Evolutionary conservation across 2,888 invertebrate species (phyloP).

Genomic region (Reticulitermes lucifugus): DNA sequence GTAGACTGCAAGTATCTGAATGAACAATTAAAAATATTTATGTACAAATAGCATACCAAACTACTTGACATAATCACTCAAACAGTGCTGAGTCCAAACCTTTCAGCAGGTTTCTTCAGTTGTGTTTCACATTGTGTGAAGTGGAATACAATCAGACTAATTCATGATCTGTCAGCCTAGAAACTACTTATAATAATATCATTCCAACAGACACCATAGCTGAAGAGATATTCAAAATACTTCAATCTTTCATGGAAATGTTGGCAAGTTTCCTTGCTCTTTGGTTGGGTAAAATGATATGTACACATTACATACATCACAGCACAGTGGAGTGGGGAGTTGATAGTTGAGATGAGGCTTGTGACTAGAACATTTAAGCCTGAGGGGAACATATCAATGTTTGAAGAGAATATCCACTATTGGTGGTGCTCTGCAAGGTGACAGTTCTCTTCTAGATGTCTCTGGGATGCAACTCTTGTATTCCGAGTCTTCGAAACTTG

Average conservation of each 20-base stretch:
- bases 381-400: background rate
- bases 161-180: too few species aligned
- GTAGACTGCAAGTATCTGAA: too few species aligned
- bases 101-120: too few species aligned
- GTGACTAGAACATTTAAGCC: slow-evolving; percentile 27
- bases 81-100: too few species aligned
- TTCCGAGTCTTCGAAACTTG: too few species aligned
- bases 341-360: background rate
- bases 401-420: background rate
- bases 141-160: too few species aligned
- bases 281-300: slow-evolving; percentile 31
- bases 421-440: slow-evolving; percentile 5
- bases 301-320: slow-evolving; percentile 29
- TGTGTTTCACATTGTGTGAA: too few species aligned
- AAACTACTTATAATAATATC: too few species aligned
- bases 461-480: background rate
- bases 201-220: background rate
- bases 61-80: too few species aligned
- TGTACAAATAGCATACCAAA: too few species aligned
- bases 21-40: too few species aligned
- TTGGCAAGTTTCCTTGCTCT: background rate
- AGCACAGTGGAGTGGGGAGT: slow-evolving; percentile 14
- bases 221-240: slow-evolving; percentile 4
- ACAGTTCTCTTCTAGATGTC: slow-evolving; percentile 2
- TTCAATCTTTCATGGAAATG: slow-evolving; percentile 12